Base-by-base conservation (phyloP, 1,140 invertebrate species). In the Drosophila orena region DNA sequence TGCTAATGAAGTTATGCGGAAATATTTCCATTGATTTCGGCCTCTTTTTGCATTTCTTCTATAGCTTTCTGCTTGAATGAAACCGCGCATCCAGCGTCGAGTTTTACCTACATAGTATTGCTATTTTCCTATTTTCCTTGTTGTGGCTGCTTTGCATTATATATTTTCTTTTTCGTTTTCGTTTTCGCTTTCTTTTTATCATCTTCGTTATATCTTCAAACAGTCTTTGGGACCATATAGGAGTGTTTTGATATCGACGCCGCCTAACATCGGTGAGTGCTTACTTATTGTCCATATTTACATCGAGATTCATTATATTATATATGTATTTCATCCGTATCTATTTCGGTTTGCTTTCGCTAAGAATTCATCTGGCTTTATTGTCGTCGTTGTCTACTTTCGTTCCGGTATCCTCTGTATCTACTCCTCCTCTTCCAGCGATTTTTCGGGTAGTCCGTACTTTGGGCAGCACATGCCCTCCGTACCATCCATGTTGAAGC, bases 391-490 rank as follows among this genome's bases (percentile, higher is more conserved):
- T 43, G 35, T 37, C 24, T 37, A 24, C 8, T 15, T 20, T 20
- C 12, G 0, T 20, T 10, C 24, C 20, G 38, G 43, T 14, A 17
- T 46, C 10, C n/a, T 35, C 7, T 7, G 6, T 34, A 12, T 12
- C 43, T 92, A 91, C 58, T 92, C 92, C 61, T 92, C 92, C 75
- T 92, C 92, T 38, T 92, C 90, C 14, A 92, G 79, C 3, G 90
- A 89, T 59, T 92, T 91, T 59, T 92, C 92, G 3, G 91, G 91
- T 44, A 92, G 40, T 0, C 84, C 90, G 56, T 92, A 92, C 27
- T 96, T 97, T 0, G 96, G 96, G 92, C 96, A 97, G 90, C 96
- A 97, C 42, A 97, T 93, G 0, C 96, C 96, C 93, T 98, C 97
- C 12, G 94, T 94, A 4, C 97, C 97, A 73, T 98, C 97, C 53